Evolutionary conservation across 2,113 vertebrate species (phyloP), one percentile per base, ranked within the genome.

Genomic region (Madoqua kirkii): DNA sequence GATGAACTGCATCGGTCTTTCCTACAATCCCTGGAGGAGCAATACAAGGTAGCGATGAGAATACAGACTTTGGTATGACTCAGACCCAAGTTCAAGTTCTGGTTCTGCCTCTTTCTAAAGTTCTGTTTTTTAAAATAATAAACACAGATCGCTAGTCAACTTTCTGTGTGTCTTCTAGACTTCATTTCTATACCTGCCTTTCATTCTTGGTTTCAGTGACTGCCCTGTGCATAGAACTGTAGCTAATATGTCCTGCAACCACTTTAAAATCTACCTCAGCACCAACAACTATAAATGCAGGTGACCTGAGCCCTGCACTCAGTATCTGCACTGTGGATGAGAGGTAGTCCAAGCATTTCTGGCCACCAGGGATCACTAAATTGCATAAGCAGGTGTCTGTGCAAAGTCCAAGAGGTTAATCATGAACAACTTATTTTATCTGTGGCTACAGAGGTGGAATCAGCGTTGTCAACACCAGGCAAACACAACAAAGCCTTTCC

Each of bases 401-500:
- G 40, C 96, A 98, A 98, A 97, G 97, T 96, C 97, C 64, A 93
- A 96, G 91, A 97, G 96, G 97, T 97, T 98, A 97, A 95, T 9
- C 74, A 95, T n/a, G 21, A 96, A 96, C 95, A 78, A 82, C 82
- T 86, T 67, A 95, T 97, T 98, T 87, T 97, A 96, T 96, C 64
- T 97, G 84, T 82, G 40, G 85, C 96, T 92, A 67, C 84, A 85
- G 92, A 97, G 93, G 92, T 87, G 50, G 76, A 0, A 74, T 92
- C 87, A n/a, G 74, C 48, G 1, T 93, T 92, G 94, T 91, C 98
- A 97, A 83, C 96, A 87, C 79, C 78, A 93, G 55, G 71, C 79
- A 55, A 97, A 98, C 91, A 92, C n/a, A 8, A 8, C 90, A 91
- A 57, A 94, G 87, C 52, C 0, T 97, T 98, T 98, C 97, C 96